Evolutionary conservation across 2,113 vertebrate genomes (phyloP).

Genomic region (Aix galericulata): DNA sequence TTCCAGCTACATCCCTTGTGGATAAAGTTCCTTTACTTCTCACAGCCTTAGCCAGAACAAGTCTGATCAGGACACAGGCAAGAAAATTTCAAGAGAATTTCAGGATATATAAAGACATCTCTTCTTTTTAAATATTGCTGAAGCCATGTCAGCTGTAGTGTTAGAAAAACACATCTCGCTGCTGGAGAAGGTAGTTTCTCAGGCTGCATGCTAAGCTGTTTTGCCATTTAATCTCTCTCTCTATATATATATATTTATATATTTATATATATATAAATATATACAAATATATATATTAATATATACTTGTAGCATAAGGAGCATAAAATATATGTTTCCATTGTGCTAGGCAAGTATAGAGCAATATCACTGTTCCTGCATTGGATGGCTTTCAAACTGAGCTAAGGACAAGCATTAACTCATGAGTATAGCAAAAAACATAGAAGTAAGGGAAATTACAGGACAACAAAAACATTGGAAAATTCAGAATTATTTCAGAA

Average conservation of each 20-base stretch:
- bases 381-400: background rate
- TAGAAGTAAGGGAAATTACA: background rate
- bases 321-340: background rate
- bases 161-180: background rate
- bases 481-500: background rate
- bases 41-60: background rate
- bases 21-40: conserved; percentile 23
- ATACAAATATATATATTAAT: background rate
- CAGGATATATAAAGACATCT: background rate
- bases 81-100: conserved; percentile 11
- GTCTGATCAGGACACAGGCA: conserved; percentile 6
- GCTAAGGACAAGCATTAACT: background rate
- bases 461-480: background rate
- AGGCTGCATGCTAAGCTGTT: background rate
- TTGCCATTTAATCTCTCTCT: background rate
- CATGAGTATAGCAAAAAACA: background rate
- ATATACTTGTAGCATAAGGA: background rate
- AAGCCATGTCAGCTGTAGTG: background rate
- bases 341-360: background rate
- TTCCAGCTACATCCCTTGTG: background rate
- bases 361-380: background rate
- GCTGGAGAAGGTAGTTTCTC: background rate
- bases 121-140: background rate
- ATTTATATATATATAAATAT: too few species aligned
- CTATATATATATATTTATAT: background rate